Conservation (phyloP, 2,888 invertebrate genomes). For the Scrobipalpa costella region DNA sequence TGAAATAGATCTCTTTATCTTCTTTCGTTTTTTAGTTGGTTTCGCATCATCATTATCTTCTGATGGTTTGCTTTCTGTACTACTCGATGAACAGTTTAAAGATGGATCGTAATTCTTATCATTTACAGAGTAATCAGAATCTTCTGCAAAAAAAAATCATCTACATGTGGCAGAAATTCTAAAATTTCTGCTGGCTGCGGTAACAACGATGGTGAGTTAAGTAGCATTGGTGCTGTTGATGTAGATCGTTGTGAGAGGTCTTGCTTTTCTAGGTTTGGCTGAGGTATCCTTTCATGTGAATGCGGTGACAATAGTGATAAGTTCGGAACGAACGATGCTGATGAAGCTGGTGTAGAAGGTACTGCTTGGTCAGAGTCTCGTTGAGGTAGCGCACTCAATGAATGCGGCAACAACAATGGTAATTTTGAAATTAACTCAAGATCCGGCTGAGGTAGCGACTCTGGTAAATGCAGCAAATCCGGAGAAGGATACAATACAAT, state of each 20-base stretch:
- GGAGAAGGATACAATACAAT: not conserved
- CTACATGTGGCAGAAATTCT: not conserved
- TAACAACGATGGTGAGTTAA: conserved; percentile 1
- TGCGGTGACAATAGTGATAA: not conserved
- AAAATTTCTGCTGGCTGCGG: not conserved
- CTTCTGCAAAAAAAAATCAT: not conserved
- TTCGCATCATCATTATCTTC: not conserved
- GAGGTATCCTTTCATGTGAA: not conserved
- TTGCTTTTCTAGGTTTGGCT: conserved; percentile 1
- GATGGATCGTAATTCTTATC: not conserved
- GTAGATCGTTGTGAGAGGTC: not conserved
- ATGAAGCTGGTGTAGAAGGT: not conserved
- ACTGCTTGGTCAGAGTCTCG: not conserved
- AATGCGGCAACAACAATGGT: not conserved
- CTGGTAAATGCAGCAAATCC: no score
- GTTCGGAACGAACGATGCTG: not conserved
- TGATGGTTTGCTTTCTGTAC: not conserved
- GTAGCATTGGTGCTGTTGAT: conserved; percentile 1
- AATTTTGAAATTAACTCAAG: not conserved
- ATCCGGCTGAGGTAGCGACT: not conserved
- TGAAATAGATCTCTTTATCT: not conserved
- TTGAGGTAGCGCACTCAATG: not conserved
- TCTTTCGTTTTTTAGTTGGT: not conserved
- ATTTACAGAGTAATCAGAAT: not conserved
- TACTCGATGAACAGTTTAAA: not conserved